Conservation (phyloP, 2,888 invertebrate species). For the Stenichneumon culpator region DNA sequence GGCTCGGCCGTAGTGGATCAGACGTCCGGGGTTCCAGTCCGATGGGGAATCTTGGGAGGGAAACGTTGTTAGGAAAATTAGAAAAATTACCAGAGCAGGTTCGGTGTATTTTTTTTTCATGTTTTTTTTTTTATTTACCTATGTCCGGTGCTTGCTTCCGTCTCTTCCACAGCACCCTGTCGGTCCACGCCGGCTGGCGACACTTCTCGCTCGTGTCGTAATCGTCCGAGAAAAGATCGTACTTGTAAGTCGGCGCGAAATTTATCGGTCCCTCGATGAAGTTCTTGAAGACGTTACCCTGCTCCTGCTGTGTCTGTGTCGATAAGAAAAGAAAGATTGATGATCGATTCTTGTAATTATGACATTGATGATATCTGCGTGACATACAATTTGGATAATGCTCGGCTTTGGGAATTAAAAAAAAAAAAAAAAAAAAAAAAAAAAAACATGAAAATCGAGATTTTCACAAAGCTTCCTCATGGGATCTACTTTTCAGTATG, state of each 20-base stretch:
- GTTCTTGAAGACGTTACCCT: conserved; percentile 95
- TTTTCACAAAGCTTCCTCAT: too few species aligned
- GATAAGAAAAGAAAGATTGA: conserved; percentile 31
- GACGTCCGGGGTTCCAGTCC: conserved; percentile 91
- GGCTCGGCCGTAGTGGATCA: conserved; percentile 96
- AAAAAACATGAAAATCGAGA: too few species aligned
- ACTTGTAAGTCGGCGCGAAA: conserved; percentile 99
- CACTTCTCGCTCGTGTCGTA: conserved; percentile 99
- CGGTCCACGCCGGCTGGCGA: conserved; percentile 99
- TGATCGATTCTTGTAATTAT: too few species aligned
- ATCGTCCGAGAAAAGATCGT: conserved; percentile 99
- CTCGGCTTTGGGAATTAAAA: too few species aligned
- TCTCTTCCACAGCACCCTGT: conserved; percentile 97
- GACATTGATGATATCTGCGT: too few species aligned
- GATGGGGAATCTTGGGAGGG: conserved; percentile 80
- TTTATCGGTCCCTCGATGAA: conserved; percentile 96
- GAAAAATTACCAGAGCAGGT: neutral
- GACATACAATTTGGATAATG: too few species aligned
- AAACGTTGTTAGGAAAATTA: neutral
- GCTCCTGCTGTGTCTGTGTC: conserved; percentile 90
- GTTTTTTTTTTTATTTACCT: conserved; percentile 82
- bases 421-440: too few species aligned
- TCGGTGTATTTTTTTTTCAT: neutral
- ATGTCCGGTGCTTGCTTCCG: conserved; percentile 91
- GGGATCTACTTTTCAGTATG: too few species aligned